Evolutionary conservation across 2,113 vertebrate genomes (phyloP), one percentile per base, ranked within the genome.

Genomic region (Sula dactylatra): DNA sequence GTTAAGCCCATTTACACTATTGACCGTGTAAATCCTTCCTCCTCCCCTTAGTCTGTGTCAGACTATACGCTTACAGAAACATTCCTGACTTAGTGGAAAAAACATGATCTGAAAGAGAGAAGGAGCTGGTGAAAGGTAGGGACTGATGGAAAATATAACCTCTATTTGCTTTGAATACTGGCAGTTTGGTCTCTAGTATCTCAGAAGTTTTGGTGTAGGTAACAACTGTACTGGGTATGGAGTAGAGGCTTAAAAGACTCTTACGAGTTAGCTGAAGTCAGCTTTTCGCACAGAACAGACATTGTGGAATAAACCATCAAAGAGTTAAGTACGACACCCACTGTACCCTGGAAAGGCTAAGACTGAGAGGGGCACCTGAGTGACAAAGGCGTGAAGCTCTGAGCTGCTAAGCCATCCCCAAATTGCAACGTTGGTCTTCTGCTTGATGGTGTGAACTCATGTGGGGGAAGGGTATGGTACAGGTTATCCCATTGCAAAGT

Each of bases 391-490:
- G 0, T 14, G 42, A 79, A 67, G 44, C 26, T 70, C 32, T 52
- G 69, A 49, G 42, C 42, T 64, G 29, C 44, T 32, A 61, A 82
- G 5, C 16, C 67, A 27, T 31, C 21, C 14, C n/a, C 47, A 26
- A 24, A 55, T 19, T 61, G 34, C 32, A 66, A 1, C 1, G 0
- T 7, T 38, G 22, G 8, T 25, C 22, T 72, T 92, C 31, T 40
- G 24, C 58, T 31, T 70, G 19, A 13, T 49, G 47, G 9, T 29
- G 11, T 78, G 73, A 86, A 31, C 10, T 52, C 25, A 3, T 3
- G 5, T 2, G 6, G 50, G 65, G 77, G 54, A 24, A 34, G 19
- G 26, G 6, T 18, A 18, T 0, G 0, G 55, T 42, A n/a, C n/a
- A 64, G 38, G 40, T 82, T 47, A 55, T 59, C 20, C 32, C 29